Evolutionary conservation across 2,113 vertebrate species (phyloP).

Genomic region (Lophotis ruficrista): DNA sequence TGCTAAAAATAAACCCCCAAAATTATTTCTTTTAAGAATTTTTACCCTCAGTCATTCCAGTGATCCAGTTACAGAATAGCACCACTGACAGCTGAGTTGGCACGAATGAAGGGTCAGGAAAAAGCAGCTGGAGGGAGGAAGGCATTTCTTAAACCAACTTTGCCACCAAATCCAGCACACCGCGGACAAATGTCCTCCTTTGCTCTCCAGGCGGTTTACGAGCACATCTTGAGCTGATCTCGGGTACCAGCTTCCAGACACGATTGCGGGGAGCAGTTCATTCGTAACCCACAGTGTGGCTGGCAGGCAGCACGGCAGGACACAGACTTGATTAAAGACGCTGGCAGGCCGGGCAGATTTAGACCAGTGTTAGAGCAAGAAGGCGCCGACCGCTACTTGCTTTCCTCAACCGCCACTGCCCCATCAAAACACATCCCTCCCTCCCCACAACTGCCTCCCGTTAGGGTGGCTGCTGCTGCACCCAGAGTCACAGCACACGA

Average conservation of each 20-base stretch:
- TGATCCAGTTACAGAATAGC: fast-evolving
- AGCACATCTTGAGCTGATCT: neutral
- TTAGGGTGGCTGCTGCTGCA: neutral
- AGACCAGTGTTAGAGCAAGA: neutral
- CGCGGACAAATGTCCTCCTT: fast-evolving
- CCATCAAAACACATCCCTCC: neutral
- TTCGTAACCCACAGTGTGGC: neutral
- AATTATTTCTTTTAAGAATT: neutral
- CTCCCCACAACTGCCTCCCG: neutral
- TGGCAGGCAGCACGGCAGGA: neutral
- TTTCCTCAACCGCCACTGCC: neutral
- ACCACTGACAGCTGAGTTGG: neutral
- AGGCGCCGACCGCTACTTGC: neutral
- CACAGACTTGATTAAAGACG: neutral
- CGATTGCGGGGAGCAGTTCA: fast-evolving
- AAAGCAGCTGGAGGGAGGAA: neutral
- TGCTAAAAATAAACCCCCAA: neutral
- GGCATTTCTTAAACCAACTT: neutral
- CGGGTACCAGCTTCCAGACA: neutral
- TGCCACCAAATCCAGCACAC: neutral
- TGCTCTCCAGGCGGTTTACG: neutral
- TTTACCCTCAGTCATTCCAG: neutral
- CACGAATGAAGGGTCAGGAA: neutral
- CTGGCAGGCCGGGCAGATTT: neutral
- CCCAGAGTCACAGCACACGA: neutral